Base-by-base conservation (phyloP, 2,113 vertebrate genomes). In the Chaenogobius annularis region DNA sequence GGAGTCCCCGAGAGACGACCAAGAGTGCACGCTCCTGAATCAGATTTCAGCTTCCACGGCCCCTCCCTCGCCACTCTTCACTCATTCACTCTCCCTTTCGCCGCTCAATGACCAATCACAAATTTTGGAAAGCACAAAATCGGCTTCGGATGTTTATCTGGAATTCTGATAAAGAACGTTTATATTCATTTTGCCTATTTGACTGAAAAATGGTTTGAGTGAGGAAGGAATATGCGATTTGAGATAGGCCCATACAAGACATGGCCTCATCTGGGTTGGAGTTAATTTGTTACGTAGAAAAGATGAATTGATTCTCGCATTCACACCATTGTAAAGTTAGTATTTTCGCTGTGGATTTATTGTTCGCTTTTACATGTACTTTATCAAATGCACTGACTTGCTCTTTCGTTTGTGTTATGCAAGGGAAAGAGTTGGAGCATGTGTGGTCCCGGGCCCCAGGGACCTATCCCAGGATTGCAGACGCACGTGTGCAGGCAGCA, bases 1-100 rank as follows among this genome's bases (percentile, higher is more conserved):
- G 92, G 94, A 94, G 93, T 96, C 93, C 94, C 94, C 94, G 83
- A 93, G 95, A 96, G 94, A 93, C 92, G 88, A 91, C 90, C 93
- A 94, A 94, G 94, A 96, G 95, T 95, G 94, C 94, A 95, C 93
- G 89, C 90, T 90, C 89, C 87, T 91, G 93, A 93, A 90, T 89
- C 94, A 85, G 86, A 92, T 95, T 95, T 94, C 93, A 94, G 78
- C 54, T 76, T 79, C 74, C 69, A 78, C 79, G 43, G 78, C 77
- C 76, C 79, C 76, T 88, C 81, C 84, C 79, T 74, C 81, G 1
- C 78, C n/a, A 0, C 17, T 22, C 81, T 91, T 91, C 88, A 87
- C 90, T 92, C 89, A 91, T 93, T 92, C 54, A 44, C 55, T 23
- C 55, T 69, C 48, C 40, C 58, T 70, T 66, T 55, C 64, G 5